A percentile compares a stretch with the other conserved stretches of the same genome.
Conservation (phyloP, 1,140 invertebrate species). For the Magallana angulata region DNA sequence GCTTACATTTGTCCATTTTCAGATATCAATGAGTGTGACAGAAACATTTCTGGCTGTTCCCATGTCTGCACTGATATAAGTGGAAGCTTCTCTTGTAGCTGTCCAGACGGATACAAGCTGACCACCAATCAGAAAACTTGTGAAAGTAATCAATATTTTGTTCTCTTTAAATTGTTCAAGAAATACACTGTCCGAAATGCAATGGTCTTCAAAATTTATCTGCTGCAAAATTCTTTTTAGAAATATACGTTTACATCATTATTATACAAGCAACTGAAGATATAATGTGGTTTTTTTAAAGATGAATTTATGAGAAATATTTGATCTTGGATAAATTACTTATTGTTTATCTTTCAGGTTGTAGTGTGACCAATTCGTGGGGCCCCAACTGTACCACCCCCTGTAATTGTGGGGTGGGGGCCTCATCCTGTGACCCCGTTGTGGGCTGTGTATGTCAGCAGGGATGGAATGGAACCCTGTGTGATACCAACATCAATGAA, state of each 20-base stretch:
- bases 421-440: slow-evolving; percentile 54
- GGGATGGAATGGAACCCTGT: slow-evolving; percentile 62
- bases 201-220: too few relatives aligned
- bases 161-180: too few relatives aligned
- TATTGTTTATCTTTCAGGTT: neutral
- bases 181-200: too few relatives aligned
- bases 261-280: too few relatives aligned
- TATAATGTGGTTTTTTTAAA: too few relatives aligned
- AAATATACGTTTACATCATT: too few relatives aligned
- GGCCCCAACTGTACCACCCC: slow-evolving; percentile 59
- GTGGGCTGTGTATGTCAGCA: slow-evolving; percentile 64
- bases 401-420: slow-evolving; percentile 61
- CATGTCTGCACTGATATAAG: slow-evolving; percentile 68
- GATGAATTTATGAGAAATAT: too few relatives aligned
- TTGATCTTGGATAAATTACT: too few relatives aligned
- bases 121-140: slow-evolving; percentile 47
- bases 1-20: slow-evolving; percentile 68
- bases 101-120: slow-evolving; percentile 62
- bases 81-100: slow-evolving; percentile 67
- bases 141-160: slow-evolving; percentile 20
- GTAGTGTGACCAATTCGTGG: slow-evolving; percentile 10
- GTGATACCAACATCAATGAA: slow-evolving; percentile 62
- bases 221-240: too few relatives aligned
- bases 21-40: slow-evolving; percentile 68
- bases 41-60: slow-evolving; percentile 56